phyloP scores from a whole-genome alignment of 64 coral and sea anemone species.

The Trachythela sp. region DNA sequence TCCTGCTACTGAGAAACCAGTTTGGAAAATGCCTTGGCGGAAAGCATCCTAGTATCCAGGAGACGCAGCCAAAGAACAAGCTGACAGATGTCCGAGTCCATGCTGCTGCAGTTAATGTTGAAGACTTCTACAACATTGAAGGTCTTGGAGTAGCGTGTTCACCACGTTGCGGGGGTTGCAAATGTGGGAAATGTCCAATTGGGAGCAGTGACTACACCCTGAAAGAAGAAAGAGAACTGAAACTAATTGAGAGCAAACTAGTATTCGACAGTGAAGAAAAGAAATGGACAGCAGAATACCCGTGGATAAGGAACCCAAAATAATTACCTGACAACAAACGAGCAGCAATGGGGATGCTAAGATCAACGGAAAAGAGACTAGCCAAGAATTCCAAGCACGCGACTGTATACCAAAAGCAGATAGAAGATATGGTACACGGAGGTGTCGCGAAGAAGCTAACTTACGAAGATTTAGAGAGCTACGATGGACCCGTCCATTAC shows the following conservation, averaged over 20 bases:
- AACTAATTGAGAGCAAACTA: background rate
- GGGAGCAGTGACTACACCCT: background rate
- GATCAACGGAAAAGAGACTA: background rate
- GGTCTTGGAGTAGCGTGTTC: background rate
- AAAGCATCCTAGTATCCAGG: background rate
- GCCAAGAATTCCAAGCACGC: background rate
- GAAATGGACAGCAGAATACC: background rate
- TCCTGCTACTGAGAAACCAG: no score
- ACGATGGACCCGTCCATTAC: background rate
- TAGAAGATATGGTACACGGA: background rate
- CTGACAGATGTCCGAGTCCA: background rate
- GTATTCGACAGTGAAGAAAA: background rate
- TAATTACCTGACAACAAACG: background rate
- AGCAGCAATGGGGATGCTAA: background rate
- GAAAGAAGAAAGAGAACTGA: background rate
- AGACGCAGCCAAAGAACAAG: background rate
- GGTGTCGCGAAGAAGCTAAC: background rate
- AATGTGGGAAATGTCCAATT: background rate
- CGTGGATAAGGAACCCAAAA: background rate
- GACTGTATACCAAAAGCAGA: background rate
- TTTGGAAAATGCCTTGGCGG: no score
- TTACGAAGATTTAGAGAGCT: background rate
- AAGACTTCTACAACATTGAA: slow-evolving; percentile 4
- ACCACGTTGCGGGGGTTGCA: background rate
- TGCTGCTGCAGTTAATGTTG: background rate